Evolutionary conservation across 2,888 invertebrate species (phyloP), one percentile per base, ranked within the genome.

Genomic region (Tridacna crocea): DNA sequence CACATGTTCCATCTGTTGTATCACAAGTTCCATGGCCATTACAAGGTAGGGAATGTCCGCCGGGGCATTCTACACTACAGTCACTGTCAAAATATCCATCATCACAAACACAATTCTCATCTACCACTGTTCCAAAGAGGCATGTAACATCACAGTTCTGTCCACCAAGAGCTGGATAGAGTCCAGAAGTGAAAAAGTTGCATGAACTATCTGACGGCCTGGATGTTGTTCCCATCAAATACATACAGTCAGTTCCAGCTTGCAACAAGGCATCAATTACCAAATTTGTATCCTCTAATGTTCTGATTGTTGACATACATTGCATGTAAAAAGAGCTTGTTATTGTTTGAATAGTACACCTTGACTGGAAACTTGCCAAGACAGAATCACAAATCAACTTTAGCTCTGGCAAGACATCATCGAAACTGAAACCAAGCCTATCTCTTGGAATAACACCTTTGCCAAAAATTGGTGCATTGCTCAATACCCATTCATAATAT

Each of bases 41-140:
- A 74, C 91, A 91, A 11, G 87, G 75, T 51, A 80, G 79, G 15
- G 15, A 3, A 48, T 78, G 72, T 72, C 90, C 90, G n/a, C 91
- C 91, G 11, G 90, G 89, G 79, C 90, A 91, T 61, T 81, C 83
- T 27, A 65, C 46, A 36, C 82, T 70, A 75, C 90, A 91, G 60
- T 83, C 61, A 4, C 68, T 55, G 46, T 87, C 86, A 77, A 81
- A 88, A 82, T 88, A 89, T 74, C 79, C 61, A 78, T 80, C 46
- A 72, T 72, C 26, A 82, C 79, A 77, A 65, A 79, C 11, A 84
- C 85, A 80, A 12, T 48, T 60, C 1, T 47, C 80, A 51, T 80
- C 26, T 47, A 19, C 17, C 61, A 81, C 51, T 46, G 17, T 13
- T 47, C 85, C 87, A 75, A 79, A 78, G 0, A 58, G 12, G 72